A percentile compares a stretch with the other conserved stretches of the same genome.
phyloP scores from a whole-genome alignment of 2,797 vertebrate species.

The Lepidocolaptes lacrymiger region DNA sequence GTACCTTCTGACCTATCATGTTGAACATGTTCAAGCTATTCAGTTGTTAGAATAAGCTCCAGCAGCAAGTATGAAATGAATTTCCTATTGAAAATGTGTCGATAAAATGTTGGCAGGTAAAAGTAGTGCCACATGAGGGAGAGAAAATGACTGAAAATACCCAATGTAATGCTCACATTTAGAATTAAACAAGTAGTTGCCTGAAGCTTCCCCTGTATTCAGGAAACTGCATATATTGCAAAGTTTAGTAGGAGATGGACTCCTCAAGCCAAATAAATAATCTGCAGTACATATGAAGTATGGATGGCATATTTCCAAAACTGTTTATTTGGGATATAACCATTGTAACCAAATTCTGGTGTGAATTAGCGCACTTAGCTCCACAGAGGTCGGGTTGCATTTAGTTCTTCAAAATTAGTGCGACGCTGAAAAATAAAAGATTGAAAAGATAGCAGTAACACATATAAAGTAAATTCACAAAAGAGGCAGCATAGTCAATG shows the following conservation, averaged over 20 bases:
- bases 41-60: slow-evolving; percentile 55
- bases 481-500: not conserved
- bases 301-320: not conserved
- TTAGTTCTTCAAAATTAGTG: not conserved
- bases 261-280: slow-evolving; percentile 34
- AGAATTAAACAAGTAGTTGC: slow-evolving; percentile 55
- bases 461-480: not conserved
- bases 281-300: not conserved
- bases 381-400: not conserved
- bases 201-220: slow-evolving; percentile 47
- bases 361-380: not conserved
- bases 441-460: not conserved
- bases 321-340: not conserved
- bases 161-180: slow-evolving; percentile 55
- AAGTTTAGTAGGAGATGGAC: slow-evolving; percentile 24
- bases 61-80: slow-evolving; percentile 66
- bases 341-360: not conserved
- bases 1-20: slow-evolving; percentile 63
- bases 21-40: slow-evolving; percentile 45
- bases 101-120: slow-evolving; percentile 69
- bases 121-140: not conserved
- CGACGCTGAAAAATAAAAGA: not conserved
- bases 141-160: slow-evolving; percentile 63
- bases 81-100: slow-evolving; percentile 67
- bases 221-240: slow-evolving; percentile 51